These are phyloP conservation scores for Oriolus oriolus DNA, from an alignment of 2,113 vertebrate genomes.

Conservation along the genomic window DNA sequence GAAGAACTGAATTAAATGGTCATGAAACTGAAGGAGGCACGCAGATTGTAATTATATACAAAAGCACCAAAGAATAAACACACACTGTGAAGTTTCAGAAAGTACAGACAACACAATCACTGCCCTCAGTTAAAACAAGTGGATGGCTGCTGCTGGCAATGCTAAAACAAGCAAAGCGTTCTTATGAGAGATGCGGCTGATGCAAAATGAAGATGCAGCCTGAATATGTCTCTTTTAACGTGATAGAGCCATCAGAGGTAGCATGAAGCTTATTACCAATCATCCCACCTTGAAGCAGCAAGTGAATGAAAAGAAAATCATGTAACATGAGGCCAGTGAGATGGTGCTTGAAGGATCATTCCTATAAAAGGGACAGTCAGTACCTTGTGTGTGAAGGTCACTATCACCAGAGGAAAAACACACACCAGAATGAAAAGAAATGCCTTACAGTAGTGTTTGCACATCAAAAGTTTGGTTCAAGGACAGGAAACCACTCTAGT, in stretches of 20 bases:
- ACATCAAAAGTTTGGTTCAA: slow-evolving; percentile 1
- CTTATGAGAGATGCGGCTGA: background rate
- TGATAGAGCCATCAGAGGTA: slow-evolving; percentile 4
- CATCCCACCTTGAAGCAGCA: slow-evolving; percentile 17
- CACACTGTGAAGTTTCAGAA: background rate
- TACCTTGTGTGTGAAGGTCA: slow-evolving; percentile 33
- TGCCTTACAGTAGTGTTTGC: background rate
- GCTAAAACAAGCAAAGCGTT: background rate
- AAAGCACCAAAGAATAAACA: background rate
- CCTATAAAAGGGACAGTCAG: background rate
- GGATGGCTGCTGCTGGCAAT: background rate
- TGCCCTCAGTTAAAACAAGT: background rate
- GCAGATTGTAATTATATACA: background rate
- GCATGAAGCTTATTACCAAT: slow-evolving; percentile 14
- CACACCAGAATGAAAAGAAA: background rate
- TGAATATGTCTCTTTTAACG: background rate
- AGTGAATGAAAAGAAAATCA: slow-evolving; percentile 13
- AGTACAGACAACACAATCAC: background rate
- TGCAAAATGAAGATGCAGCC: background rate
- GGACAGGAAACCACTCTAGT: slow-evolving; percentile 1
- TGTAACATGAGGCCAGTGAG: background rate
- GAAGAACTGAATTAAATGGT: background rate
- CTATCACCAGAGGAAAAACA: background rate
- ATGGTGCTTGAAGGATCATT: slow-evolving; percentile 24
- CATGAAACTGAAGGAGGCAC: background rate